Conservation (phyloP, 2,113 vertebrate genomes). For the Aphyosemion australe region DNA sequence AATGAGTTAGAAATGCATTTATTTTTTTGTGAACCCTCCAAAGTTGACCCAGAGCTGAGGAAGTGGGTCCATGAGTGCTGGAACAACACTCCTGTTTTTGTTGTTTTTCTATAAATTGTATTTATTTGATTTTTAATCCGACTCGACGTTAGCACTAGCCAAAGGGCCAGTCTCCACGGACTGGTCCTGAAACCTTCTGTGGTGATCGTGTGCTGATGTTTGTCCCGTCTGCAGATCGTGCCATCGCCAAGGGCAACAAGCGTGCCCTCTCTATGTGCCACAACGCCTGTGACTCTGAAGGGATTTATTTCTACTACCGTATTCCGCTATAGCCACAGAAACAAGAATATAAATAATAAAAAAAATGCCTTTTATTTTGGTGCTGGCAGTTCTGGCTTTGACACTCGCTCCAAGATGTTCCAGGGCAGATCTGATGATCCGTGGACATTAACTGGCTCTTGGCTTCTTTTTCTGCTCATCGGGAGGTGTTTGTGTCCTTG, state of each 20-base stretch:
- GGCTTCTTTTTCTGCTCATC: constrained; percentile 30
- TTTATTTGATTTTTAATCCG: constrained; percentile 38
- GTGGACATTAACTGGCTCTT: constrained; percentile 31
- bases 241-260: constrained; percentile 34
- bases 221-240: constrained; percentile 22
- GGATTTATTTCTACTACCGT: constrained; percentile 21
- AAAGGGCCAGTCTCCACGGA: constrained; percentile 40
- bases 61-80: constrained; percentile 40
- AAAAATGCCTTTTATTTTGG: constrained; percentile 47
- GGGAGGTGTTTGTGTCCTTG: constrained; percentile 8
- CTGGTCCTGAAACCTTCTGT: constrained; percentile 9
- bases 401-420: too few relatives aligned
- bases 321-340: constrained; percentile 15
- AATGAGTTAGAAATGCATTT: constrained; percentile 27
- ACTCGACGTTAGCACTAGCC: constrained; percentile 36
- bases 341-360: not conserved
- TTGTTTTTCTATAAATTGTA: constrained; percentile 19
- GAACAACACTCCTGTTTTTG: constrained; percentile 25
- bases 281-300: constrained; percentile 13
- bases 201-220: constrained; percentile 30
- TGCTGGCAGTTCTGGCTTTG: constrained; percentile 51
- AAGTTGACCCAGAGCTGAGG: constrained; percentile 18
- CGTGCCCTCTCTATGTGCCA: constrained; percentile 32
- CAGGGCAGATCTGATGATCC: constrained; percentile 31
- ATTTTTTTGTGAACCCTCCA: constrained; percentile 9